Conservation (phyloP, 2,888 invertebrate species). For the Exephanes ischioxanthus region DNA sequence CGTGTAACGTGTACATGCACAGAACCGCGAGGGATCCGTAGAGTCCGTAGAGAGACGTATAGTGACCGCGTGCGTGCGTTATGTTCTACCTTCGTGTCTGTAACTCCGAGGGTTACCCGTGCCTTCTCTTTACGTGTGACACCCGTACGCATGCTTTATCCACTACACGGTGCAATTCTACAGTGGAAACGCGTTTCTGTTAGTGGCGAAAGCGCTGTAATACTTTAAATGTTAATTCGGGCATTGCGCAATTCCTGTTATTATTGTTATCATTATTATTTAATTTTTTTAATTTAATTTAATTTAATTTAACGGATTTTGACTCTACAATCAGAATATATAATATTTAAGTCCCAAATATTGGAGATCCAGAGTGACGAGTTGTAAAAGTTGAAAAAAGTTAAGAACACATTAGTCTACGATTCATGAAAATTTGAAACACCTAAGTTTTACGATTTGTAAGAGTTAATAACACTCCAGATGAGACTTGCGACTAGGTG, state of each 20-base stretch:
- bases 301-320: too few species aligned
- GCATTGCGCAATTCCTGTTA: background rate
- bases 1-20: slow-evolving; percentile 7
- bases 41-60: slow-evolving; percentile 39
- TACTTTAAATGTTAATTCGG: background rate
- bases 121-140: slow-evolving; percentile 1
- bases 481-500: too few species aligned
- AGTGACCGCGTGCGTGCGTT: slow-evolving; percentile 61
- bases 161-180: background rate
- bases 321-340: too few species aligned
- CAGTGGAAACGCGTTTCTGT: background rate
- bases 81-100: slow-evolving; percentile 19
- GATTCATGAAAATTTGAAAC: too few species aligned
- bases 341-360: too few species aligned
- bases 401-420: too few species aligned
- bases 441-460: too few species aligned
- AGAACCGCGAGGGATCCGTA: slow-evolving; percentile 14
- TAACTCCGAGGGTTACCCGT: slow-evolving; percentile 42
- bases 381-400: too few species aligned
- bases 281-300: too few species aligned
- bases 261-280: background rate
- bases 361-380: too few species aligned
- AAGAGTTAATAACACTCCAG: too few species aligned
- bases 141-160: background rate
- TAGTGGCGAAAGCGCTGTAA: background rate